Evolutionary conservation across 2,113 vertebrate species (phyloP), one percentile per base, ranked within the genome.

Genomic region (Chamaea fasciata): DNA sequence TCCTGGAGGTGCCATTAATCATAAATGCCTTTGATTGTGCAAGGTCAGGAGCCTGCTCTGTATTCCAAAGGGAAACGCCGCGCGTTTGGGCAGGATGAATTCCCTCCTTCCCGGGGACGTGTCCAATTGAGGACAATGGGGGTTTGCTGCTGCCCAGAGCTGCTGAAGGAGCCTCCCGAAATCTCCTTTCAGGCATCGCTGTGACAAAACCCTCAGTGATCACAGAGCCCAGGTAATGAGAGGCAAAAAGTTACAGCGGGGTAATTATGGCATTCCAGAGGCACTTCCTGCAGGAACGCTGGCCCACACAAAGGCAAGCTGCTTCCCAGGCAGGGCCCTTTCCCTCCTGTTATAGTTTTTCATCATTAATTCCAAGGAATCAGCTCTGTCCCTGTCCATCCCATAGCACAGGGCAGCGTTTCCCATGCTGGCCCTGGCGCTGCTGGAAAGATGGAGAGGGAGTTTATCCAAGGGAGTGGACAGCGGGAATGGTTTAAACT

Each of bases 71-170:
- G 55, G 14, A 65, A 68, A 79, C 2, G 41, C 8, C 27, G 28
- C 26, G 20, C 5, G 0, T 55, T 47, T 20, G 83, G 65, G 65
- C 13, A 81, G 87, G 77, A 95, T 76, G 87, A 80, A 79, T 69
- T 39, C 65, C 65, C 12, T 85, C 86, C 84, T 89, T 85, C 50
- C 24, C 1, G 2, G 41, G 53, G 53, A 74, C 18, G 56, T 70
- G 86, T 83, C 91, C 96, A 81, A 41, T 59, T 10, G 86, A 67
- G 93, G 67, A 91, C 93, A 94, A 96, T 41, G 76, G 87, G 73
- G 55, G 65, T 76, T 30, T 35, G 69, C 91, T 56, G 80, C 87
- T 84, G 77, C 65, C 82, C 60, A 30, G 90, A 78, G 82, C 88
- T 90, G 80, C 62, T 67, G 78, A 63, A 92, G 84, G 52, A 84